Conservation (phyloP, 2,113 vertebrate genomes). For the Oenanthe oenanthe region DNA sequence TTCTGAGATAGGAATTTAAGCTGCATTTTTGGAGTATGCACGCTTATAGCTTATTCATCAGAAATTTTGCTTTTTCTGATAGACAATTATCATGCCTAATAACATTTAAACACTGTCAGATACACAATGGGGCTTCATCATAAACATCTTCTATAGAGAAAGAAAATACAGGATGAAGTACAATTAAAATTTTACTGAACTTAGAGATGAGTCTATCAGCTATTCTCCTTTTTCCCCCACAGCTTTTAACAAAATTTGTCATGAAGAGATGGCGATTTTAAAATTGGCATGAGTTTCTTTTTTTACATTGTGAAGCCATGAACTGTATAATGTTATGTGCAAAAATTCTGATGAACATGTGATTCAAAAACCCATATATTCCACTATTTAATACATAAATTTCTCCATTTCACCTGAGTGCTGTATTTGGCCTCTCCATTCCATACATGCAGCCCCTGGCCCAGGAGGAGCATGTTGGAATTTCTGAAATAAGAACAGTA, state of each 20-base stretch:
- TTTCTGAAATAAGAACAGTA: neutral
- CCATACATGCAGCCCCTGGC: neutral
- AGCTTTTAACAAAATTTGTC: neutral
- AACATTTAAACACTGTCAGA: neutral
- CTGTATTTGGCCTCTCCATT: neutral
- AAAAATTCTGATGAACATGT: neutral
- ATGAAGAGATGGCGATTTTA: neutral
- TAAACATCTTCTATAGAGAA: neutral
- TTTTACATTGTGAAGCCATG: neutral
- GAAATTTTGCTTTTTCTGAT: neutral
- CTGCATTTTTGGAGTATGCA: neutral
- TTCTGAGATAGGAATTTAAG: neutral
- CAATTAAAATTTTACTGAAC: neutral
- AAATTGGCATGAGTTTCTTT: neutral
- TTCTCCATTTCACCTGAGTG: neutral
- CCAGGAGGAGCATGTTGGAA: neutral
- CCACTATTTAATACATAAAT: neutral
- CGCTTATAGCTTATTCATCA: neutral
- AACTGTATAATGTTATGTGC: accelerated
- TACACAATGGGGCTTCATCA: neutral
- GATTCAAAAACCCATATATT: neutral
- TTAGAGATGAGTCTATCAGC: neutral
- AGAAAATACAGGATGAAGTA: neutral
- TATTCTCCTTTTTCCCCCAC: neutral
- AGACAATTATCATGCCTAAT: neutral